Evolutionary conservation across 2,113 vertebrate species (phyloP).

Genomic region (Plotosus lineatus): DNA sequence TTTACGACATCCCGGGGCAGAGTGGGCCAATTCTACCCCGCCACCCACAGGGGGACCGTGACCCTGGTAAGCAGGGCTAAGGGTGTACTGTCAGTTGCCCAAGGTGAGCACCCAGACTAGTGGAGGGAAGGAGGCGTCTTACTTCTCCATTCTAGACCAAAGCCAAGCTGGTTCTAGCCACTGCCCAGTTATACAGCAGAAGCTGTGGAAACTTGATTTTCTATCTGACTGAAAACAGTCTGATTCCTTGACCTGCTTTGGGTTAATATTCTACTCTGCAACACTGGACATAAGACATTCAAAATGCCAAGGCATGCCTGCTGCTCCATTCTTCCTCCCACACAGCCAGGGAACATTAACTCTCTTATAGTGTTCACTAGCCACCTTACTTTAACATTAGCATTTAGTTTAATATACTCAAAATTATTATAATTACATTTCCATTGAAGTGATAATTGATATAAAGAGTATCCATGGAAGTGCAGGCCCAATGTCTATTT

Average conservation of each 20-base stretch:
- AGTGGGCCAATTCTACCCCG: no score
- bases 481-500: background rate
- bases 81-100: no score
- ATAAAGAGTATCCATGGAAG: background rate
- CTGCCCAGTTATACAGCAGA: no score
- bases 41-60: no score
- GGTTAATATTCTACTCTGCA: slow-evolving; percentile 51
- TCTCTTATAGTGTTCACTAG: background rate
- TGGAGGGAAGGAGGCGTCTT: no score
- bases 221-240: slow-evolving; percentile 29
- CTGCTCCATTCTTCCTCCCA: slow-evolving; percentile 34
- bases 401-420: background rate
- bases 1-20: no score
- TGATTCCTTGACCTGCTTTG: slow-evolving; percentile 43
- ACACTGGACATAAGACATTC: slow-evolving; percentile 22
- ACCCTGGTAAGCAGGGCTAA: no score
- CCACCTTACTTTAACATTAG: background rate
- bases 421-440: background rate
- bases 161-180: no score
- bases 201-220: slow-evolving; percentile 48
- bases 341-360: slow-evolving; percentile 37
- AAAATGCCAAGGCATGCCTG: slow-evolving; percentile 43
- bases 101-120: no score
- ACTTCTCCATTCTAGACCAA: no score
- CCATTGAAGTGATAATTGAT: background rate